Evolutionary conservation across 1,140 invertebrate species (phyloP), one percentile per base, ranked within the genome.

Genomic region (Macrobrachium rosenbergii): DNA sequence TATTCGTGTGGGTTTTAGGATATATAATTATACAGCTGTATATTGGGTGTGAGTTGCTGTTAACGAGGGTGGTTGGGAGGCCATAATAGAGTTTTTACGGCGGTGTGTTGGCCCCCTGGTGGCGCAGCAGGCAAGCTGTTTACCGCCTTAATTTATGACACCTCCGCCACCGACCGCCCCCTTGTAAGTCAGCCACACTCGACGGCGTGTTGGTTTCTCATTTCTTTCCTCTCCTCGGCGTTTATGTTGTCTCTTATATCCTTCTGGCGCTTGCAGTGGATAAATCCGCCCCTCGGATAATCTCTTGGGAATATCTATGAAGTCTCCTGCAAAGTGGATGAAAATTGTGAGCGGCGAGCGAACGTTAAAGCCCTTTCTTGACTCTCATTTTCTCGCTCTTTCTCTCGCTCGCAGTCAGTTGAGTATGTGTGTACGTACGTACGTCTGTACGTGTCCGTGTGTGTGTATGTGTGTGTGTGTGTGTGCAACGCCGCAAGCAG

Each of bases 71-170:
- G 82, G 43, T 37, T 37, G 58, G 21, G 82, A 63, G 82, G 82
- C 62, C 62, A 62, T 83, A 83, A 83, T 83, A 83, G 82, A 83
- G 82, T 83, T 83, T 83, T 83, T 83, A 83, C 69, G 73, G 73
- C 72, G 73, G 82, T 76, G 82, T 75, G 82, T 67, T 76, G 82
- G 72, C 82, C 72, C 82, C 82, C 82, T 76, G 69, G 37, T 19
- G 52, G 72, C 72, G 82, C 73, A 69, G 72, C 58, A 76, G 72
- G 82, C 82, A 76, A 76, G 82, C 82, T 83, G 82, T 83, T 83
- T 83, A 83, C 82, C 73, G 73, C 72, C 60, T 83, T 63, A 83
- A 83, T 83, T 83, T 83, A 83, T 83, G 82, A 60, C 78, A 80
- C 23, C 78, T 28, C 78, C 58, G 21, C 59, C 72, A 19, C 23